Base-by-base conservation (phyloP, 35 echinoderm and acorn worm species). In the Strongylocentrotus purpuratus region DNA sequence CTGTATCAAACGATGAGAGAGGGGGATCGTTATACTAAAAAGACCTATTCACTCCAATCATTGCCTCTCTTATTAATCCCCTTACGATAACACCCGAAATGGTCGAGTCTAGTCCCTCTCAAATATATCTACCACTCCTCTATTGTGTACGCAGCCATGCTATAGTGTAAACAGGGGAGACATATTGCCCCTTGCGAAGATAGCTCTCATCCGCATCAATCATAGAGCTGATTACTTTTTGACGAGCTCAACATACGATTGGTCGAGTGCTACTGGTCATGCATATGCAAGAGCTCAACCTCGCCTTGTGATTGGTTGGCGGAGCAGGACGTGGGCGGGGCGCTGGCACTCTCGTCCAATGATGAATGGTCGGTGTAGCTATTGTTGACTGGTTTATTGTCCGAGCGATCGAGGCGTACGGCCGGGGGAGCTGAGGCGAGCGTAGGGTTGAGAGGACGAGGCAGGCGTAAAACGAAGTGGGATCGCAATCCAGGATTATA, bases 301-400 rank as follows among this genome's bases (percentile, higher is more conserved):
- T 13, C 46, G 46, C 20, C 4, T 46, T 48, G 46, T 58, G 46
- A 93, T 93, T 58, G 91, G 91, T 25, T 10, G 48, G 1, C 9
- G 58, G 46, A 13, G 46, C 31, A 13, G 15, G 18, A 25, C 10
- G 91, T 4, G 91, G 91, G 91, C 91, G 91, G 17, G 47, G 46
- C 46, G 91, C 91, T 46, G 48, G 14, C n/a, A 93, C 91, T 93
- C 91, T 93, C 91, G 91, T 31, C 91, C 91, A 93, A 93, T 93
- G 91, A 93, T 93, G 46, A 93, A 93, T 93, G 91, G 91, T 14
- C 33, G 31, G 46, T 14, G 46, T 48, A 58, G 17, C 91, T 93
- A 93, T 93, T 93, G 91, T 93, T 58, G 91, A 50, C 47, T 47
- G 91, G 87, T 89, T 58, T 93, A 93, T 93, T 93, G 91, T 93